Conservation (phyloP, 1,140 invertebrate genomes). For the Contarinia nasturtii region DNA sequence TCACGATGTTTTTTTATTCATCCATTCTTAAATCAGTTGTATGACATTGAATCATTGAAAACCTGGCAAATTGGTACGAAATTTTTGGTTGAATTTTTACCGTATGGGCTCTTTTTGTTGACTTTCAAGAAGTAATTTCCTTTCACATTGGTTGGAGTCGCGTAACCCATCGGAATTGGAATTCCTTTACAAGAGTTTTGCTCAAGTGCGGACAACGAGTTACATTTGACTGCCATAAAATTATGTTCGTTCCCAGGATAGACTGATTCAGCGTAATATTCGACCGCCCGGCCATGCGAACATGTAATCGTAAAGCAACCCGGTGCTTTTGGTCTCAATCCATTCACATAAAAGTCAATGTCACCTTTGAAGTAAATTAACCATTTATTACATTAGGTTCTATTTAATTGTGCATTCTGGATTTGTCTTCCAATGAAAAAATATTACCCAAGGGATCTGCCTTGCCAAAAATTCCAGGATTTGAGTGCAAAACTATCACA, state of each 20-base stretch:
- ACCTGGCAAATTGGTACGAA: background rate
- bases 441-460: constrained; percentile 9
- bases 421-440: too few species aligned
- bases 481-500: constrained; percentile 56
- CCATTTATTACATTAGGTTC: too few species aligned
- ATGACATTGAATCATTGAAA: too few species aligned
- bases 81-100: constrained; percentile 8
- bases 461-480: constrained; percentile 41
- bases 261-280: constrained; percentile 38
- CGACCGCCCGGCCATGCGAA: constrained; percentile 38
- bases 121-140: constrained; percentile 21
- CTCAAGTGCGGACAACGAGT: constrained; percentile 18
- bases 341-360: constrained; percentile 52
- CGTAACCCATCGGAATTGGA: constrained; percentile 20
- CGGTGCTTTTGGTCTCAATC: constrained; percentile 16
- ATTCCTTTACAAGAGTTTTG: constrained; percentile 14
- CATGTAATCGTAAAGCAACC: constrained; percentile 29
- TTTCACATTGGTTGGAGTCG: constrained; percentile 13
- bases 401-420: too few species aligned
- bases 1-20: too few species aligned
- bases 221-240: constrained; percentile 15
- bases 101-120: constrained; percentile 18
- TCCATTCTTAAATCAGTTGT: too few species aligned
- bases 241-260: constrained; percentile 18
- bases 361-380: too few species aligned